These are phyloP conservation scores for Pipistrellus nathusii DNA, from an alignment of 2,797 vertebrate genomes.

Conservation along the genomic window DNA sequence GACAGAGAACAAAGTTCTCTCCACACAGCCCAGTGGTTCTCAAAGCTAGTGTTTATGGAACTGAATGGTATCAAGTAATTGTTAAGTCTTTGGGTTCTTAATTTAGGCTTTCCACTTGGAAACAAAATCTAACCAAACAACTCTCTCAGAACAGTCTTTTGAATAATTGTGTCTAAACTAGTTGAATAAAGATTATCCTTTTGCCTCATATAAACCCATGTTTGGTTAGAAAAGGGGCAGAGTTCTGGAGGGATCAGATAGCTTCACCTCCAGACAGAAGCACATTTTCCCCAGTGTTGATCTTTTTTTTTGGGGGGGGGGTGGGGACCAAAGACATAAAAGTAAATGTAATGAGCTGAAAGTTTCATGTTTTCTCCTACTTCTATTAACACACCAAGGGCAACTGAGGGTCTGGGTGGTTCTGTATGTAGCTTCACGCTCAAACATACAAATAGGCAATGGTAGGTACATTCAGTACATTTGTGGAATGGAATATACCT, in stretches of 20 bases:
- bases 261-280: background rate
- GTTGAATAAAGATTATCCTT: slow-evolving; percentile 33
- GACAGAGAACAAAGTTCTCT: background rate
- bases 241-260: background rate
- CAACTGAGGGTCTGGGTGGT: background rate
- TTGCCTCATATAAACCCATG: background rate
- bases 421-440: background rate
- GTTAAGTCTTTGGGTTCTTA: background rate
- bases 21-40: background rate
- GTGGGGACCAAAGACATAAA: background rate
- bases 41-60: background rate
- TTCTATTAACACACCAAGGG: background rate
- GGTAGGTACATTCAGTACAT: background rate
- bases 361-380: background rate
- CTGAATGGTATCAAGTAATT: background rate
- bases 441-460: background rate
- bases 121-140: background rate
- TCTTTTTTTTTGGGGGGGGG: background rate
- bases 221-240: slow-evolving; percentile 12
- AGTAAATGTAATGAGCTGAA: background rate
- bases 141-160: slow-evolving; percentile 10
- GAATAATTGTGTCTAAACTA: slow-evolving; percentile 2
- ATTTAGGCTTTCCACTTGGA: background rate
- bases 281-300: background rate
- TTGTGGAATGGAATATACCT: background rate